Evolutionary conservation across 2,113 vertebrate species (phyloP).

Genomic region (Hydropotes inermis): DNA sequence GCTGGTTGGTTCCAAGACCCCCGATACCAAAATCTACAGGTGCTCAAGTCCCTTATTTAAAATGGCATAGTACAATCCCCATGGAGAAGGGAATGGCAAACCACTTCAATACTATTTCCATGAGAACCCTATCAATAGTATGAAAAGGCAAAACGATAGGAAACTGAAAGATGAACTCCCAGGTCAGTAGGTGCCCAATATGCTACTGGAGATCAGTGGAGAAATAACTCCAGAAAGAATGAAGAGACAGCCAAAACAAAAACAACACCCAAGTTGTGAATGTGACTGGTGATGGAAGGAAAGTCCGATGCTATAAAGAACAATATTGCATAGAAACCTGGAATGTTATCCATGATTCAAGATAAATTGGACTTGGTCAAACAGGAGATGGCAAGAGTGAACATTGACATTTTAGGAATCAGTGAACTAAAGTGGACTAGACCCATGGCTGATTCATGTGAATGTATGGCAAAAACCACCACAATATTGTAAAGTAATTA

Average conservation of each 20-base stretch:
- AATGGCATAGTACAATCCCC: not conserved
- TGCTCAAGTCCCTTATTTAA: not conserved
- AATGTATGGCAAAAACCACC: too few species aligned
- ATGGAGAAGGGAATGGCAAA: not conserved
- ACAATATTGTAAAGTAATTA: too few species aligned
- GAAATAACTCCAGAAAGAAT: not conserved
- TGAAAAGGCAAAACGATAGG: not conserved
- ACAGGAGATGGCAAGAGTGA: not conserved
- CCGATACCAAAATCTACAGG: not conserved
- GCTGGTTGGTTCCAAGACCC: not conserved
- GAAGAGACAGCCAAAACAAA: not conserved
- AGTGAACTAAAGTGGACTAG: not conserved
- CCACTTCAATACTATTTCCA: not conserved
- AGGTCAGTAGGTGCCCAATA: not conserved
- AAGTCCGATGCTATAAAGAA: not conserved
- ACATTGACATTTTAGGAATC: not conserved
- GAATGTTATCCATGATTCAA: not conserved
- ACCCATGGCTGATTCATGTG: too few species aligned
- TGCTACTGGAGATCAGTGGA: not conserved
- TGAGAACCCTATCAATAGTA: not conserved
- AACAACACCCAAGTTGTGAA: not conserved
- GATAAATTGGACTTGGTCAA: not conserved
- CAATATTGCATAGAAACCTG: not conserved
- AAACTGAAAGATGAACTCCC: not conserved
- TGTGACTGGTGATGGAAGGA: not conserved